Base-by-base conservation (phyloP, 2,797 vertebrate genomes). In the Diplodus puntazzo region DNA sequence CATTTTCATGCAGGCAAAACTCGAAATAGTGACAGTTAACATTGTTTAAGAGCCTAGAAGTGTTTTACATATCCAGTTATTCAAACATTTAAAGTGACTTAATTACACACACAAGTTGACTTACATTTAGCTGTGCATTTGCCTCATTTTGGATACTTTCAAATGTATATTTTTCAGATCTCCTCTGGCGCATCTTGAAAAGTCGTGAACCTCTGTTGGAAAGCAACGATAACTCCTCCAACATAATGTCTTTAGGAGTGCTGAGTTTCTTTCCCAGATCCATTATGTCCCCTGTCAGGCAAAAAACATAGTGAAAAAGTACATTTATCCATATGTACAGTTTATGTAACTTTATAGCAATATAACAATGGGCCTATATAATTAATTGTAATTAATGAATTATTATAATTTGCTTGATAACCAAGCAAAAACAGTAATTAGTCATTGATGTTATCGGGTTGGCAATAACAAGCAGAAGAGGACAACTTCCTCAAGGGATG, bases 141-240 rank as follows among this genome's bases (percentile, higher is more conserved):
- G 97, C 88, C 84, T 97, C 94, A 1, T 98, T 99, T 79, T 98
- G 98, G 84, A 98, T 97, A 68, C 97, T 99, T 94, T 99, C 98
- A 43, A 97, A 99, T 0, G 98, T 99, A 80, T 99, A 99, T 87
- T 99, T 99, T 59, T 99, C 98, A n/a, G 98, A 99, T 90, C 98
- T 96, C 70, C 97, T 94, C 94, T 99, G 98, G 21, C 98, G 96
- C 95, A 97, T 98, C 94, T 98, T 99, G 91, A 99, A 99, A 50
- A 99, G 96, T 11, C 97, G 95, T 58, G 98, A 98, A 0, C 98
- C 98, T 91, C 97, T 95, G 92, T 99, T 99, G 88, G 96, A 96
- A 70, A 97, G 95, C 34, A 97, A 94, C 0, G 98, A 99, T 50
- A 99, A 76, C 83, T 99, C 98, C 90, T 99, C 98, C 89, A 99